Evolutionary conservation across 53 echinoderm and acorn worm genomes (phyloP), one percentile per base, ranked within the genome.

Genomic region (Holothuria leucospilota): DNA sequence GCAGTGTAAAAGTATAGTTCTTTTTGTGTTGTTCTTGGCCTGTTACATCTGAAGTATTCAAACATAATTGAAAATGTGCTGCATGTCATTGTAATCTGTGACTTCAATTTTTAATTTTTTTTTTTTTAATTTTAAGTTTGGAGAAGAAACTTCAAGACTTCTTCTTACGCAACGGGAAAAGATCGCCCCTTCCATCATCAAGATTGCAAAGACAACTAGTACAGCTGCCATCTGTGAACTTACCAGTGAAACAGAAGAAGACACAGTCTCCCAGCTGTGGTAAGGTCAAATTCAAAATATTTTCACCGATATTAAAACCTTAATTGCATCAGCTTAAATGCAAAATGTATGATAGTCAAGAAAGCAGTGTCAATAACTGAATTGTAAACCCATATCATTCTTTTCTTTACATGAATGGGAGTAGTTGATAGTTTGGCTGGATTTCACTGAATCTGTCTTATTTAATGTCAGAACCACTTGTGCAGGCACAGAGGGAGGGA

Each of bases 101-200:
- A 52, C 9, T 52, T 52, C 1, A 13, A 52, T 52, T 52, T 52
- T 52, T 52, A 11, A 6, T 13, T 13, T 20, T 71, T 20, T 15
- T 39, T 39, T 16, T 30, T 39, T 12, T 9, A 71, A 20, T 15
- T 71, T 39, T 23, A 66, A n/a, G 67, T 66, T 66, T 66, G 67
- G 67, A 66, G 67, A 66, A 25, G 67, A 66, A 66, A 66, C n/a
- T 66, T 66, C 67, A 66, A 66, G 67, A 25, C 67, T 25, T 10
- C 67, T 66, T 66, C 67, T 66, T 66, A 66, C 21, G 67, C 67
- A 66, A 30, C 21, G 67, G 67, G 67, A 66, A 66, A 66, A 66
- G 23, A 66, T 66, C 15, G 67, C 67, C 67, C 67, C 67, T 66
- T 66, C 67, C 67, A 24, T 66, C 67, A 66, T 66, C 24, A 66